Evolutionary conservation across 2,797 vertebrate species (phyloP), one percentile per base, ranked within the genome.

Genomic region (Sciurus carolinensis): DNA sequence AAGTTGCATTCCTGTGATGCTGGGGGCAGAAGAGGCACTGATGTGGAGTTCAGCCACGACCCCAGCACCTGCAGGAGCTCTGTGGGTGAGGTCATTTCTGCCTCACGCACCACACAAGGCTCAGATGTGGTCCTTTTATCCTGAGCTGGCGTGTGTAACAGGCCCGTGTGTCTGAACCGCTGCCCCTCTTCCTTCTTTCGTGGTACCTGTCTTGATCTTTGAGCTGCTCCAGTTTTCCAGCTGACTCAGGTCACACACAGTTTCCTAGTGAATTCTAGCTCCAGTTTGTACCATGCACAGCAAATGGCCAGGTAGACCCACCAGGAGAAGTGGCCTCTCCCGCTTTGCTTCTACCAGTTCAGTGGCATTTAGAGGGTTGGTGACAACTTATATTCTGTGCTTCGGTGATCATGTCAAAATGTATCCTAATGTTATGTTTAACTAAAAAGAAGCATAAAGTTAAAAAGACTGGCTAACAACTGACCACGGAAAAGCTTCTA

Each of bases 211-310:
- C 26, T 87, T 85, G 64, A 47, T 72, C 42, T 47, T 88, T 91
- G 77, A 83, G 18, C 8, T 39, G 44, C 17, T 80, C 42, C 52
- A 22, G 20, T 33, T 71, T 30, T 17, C 79, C 64, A 1, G 22
- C 3, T 52, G 39, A 66, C 24, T 66, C 28, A 26, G 10, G 5
- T 42, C 57, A 24, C 18, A 7, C 3, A 9, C 20, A 39, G 1
- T n/a, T 52, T 80, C 7, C 0, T 22, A 20, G 42, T 28, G 39
- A 67, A 81, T 33, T 30, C 66, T n/a, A 62, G 39, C 14, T 57
- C 15, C 3, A 1, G 0, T 39, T 7, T 11, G 2, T 20, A 18
- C 44, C n/a, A 7, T 50, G 30, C 11, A 9, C 7, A 33, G 11
- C 30, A 6, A 30, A 44, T 17, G 11, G n/a, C 62, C 36, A 90